phyloP scores from a whole-genome alignment of 2,797 vertebrate genomes.

The Chromobotia macracanthus region DNA sequence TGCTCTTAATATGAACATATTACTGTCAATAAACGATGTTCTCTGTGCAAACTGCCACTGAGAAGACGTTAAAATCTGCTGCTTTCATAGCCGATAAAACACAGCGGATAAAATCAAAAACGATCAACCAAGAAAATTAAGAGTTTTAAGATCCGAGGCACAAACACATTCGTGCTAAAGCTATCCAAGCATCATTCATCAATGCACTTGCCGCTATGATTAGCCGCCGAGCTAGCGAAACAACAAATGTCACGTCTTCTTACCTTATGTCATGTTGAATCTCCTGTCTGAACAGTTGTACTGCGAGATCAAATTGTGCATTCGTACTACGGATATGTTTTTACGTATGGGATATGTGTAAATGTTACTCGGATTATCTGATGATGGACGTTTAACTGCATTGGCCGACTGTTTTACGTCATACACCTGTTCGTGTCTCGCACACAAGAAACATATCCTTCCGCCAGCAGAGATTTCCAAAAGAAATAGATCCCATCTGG shows the following conservation, averaged over 20 bases:
- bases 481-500: constrained; percentile 26
- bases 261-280: constrained; percentile 45
- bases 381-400: constrained; percentile 3
- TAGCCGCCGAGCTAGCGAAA: constrained; percentile 34
- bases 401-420: constrained; percentile 56
- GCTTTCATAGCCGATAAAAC: neutral
- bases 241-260: neutral
- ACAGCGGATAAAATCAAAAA: neutral
- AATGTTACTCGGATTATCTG: constrained; percentile 3
- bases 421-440: constrained; percentile 73
- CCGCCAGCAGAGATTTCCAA: constrained; percentile 55
- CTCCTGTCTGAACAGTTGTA: neutral
- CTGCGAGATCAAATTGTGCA: neutral
- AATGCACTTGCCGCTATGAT: constrained; percentile 22
- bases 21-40: neutral
- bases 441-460: constrained; percentile 66
- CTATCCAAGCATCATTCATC: constrained; percentile 18
- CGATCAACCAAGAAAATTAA: neutral
- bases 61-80: neutral
- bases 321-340: neutral
- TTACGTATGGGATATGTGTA: neutral
- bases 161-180: neutral
- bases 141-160: neutral
- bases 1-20: neutral
- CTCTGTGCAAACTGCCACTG: neutral